phyloP scores from a whole-genome alignment of 2,888 invertebrate genomes.

The Machimus atricapillus region DNA sequence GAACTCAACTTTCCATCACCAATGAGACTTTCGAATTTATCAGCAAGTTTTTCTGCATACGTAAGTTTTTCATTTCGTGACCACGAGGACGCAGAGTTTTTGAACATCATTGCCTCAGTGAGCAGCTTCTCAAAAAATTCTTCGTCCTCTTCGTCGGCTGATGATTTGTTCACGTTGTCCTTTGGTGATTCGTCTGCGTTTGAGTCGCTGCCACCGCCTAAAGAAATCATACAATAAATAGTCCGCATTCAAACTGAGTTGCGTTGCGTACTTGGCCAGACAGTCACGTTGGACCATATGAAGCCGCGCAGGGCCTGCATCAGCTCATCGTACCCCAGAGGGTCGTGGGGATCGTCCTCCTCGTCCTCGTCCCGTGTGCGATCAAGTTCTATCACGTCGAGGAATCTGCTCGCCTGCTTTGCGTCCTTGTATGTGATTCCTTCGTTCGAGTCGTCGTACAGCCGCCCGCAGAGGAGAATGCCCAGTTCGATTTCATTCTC shows the following conservation, averaged over 20 bases:
- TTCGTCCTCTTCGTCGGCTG: slow-evolving; percentile 33
- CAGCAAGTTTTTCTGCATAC: slow-evolving; percentile 51
- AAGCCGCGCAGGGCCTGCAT: slow-evolving; percentile 50
- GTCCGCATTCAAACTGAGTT: neutral
- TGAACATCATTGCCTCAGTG: slow-evolving; percentile 51
- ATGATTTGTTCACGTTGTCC: neutral
- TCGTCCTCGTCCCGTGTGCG: slow-evolving; percentile 49
- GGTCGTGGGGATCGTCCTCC: slow-evolving; percentile 50
- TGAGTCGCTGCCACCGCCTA: neutral
- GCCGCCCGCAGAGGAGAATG: slow-evolving; percentile 50
- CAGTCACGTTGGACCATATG: slow-evolving; percentile 51
- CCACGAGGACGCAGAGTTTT: slow-evolving; percentile 49
- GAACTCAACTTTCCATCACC: slow-evolving; percentile 46
- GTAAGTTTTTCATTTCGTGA: slow-evolving; percentile 51
- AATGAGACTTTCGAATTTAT: slow-evolving; percentile 50
- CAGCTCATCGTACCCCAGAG: slow-evolving; percentile 52
- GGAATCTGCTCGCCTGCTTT: slow-evolving; percentile 49
- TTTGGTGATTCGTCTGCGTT: neutral
- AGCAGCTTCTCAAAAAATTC: slow-evolving; percentile 51
- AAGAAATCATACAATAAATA: neutral
- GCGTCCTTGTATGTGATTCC: slow-evolving; percentile 53
- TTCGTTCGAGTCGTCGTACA: slow-evolving; percentile 50
- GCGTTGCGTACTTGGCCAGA: neutral
- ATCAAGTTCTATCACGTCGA: slow-evolving; percentile 53
- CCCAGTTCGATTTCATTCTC: slow-evolving; percentile 51